Evolutionary conservation across 2,797 vertebrate species (phyloP).

Genomic region (Pristis pectinata): DNA sequence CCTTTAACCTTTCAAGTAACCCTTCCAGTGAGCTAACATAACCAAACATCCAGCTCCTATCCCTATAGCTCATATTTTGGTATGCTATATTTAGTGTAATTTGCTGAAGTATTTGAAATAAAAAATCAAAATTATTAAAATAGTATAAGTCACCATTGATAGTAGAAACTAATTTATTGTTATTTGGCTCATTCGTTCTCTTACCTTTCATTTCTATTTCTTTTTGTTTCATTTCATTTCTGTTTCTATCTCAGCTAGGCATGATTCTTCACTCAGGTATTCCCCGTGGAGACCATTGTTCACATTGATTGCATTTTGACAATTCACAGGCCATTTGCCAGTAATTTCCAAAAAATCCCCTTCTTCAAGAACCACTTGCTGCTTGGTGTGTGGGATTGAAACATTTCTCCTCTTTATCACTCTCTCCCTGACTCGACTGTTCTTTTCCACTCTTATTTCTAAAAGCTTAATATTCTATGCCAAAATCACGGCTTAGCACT

Average conservation of each 20-base stretch:
- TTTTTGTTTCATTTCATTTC: neutral
- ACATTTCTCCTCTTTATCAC: neutral
- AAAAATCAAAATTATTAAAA: neutral
- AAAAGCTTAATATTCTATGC: neutral
- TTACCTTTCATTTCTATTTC: neutral
- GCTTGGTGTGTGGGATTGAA: neutral
- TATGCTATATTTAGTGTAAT: neutral
- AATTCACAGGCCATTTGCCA: neutral
- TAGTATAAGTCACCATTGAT: neutral
- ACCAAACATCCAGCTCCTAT: neutral
- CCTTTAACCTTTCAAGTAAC: neutral
- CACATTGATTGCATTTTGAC: neutral
- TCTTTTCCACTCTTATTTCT: neutral
- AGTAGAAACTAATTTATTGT: neutral
- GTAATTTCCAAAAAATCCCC: neutral
- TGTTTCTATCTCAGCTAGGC: neutral
- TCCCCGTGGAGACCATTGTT: neutral
- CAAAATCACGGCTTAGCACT: neutral
- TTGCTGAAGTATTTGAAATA: neutral
- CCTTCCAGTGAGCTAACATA: neutral
- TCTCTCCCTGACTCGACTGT: neutral
- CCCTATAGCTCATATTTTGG: neutral
- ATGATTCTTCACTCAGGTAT: neutral
- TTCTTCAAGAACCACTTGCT: neutral
- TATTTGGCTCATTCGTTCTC: neutral